phyloP scores from a whole-genome alignment of 1,140 invertebrate species.

The Drosophila nigrodunni region DNA sequence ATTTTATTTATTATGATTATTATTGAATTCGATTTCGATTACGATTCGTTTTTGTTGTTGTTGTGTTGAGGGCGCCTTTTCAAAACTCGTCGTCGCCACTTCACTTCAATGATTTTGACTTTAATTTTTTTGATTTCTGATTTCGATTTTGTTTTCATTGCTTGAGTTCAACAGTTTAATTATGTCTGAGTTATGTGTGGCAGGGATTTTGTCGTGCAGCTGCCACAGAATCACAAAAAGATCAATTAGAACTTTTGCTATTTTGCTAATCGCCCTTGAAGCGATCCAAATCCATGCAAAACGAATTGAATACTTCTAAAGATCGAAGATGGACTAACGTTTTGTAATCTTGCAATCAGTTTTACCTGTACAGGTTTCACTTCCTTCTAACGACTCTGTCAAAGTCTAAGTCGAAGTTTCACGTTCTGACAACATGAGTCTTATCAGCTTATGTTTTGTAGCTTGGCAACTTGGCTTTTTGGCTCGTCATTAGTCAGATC shows the following conservation, averaged over 20 bases:
- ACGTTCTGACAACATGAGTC: slow-evolving; percentile 47
- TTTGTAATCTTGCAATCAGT: slow-evolving; percentile 14
- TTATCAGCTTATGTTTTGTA: slow-evolving; percentile 77
- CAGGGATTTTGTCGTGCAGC: slow-evolving; percentile 37
- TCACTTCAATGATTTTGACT: slow-evolving; percentile 34
- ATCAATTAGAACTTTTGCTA: slow-evolving; percentile 38
- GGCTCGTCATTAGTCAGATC: slow-evolving; percentile 71
- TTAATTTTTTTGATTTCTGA: slow-evolving; percentile 10
- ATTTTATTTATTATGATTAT: slow-evolving; percentile 72
- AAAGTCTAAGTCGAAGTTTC: slow-evolving; percentile 4
- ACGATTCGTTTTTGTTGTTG: slow-evolving; percentile 30
- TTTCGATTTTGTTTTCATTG: slow-evolving; percentile 5
- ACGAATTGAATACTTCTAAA: neutral
- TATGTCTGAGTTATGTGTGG: slow-evolving; percentile 46
- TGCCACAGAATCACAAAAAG: neutral
- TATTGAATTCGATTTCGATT: slow-evolving; percentile 65
- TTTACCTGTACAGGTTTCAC: slow-evolving; percentile 5
- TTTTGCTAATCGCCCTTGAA: slow-evolving; percentile 7
- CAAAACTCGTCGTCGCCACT: slow-evolving; percentile 37
- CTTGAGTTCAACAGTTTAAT: slow-evolving; percentile 67
- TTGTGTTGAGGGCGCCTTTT: slow-evolving; percentile 28
- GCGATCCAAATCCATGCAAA: slow-evolving; percentile 1
- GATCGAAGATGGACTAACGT: neutral
- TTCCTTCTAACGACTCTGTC: slow-evolving; percentile 11
- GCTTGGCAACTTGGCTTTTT: slow-evolving; percentile 50